A percentile compares a stretch with the other conserved stretches of the same genome.
Evolutionary conservation across 2,113 vertebrate genomes (phyloP).

Genomic region (Aegotheles bennettii): DNA sequence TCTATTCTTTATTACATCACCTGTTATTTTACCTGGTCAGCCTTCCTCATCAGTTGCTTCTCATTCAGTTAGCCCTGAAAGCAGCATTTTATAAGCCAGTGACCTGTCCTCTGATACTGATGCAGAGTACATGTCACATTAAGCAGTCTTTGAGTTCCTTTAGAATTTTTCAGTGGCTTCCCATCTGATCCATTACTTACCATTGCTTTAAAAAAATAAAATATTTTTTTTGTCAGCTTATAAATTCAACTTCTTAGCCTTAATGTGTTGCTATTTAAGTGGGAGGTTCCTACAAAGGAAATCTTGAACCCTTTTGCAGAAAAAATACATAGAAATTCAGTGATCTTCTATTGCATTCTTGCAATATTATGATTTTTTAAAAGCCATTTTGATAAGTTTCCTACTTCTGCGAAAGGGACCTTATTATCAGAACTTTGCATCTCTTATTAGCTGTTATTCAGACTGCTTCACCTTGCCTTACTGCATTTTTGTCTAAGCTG

Average conservation of each 20-base stretch:
- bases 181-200: neutral
- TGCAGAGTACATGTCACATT: neutral
- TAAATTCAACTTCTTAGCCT: neutral
- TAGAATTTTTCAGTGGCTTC: neutral
- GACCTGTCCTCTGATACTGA: neutral
- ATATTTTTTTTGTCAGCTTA: neutral
- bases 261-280: neutral
- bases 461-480: neutral
- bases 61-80: neutral
- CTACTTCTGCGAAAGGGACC: neutral
- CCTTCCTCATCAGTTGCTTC: neutral
- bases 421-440: neutral
- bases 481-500: neutral
- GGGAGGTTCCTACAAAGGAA: neutral
- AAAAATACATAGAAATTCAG: neutral
- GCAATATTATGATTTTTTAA: neutral
- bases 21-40: neutral
- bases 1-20: neutral
- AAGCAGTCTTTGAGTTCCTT: neutral
- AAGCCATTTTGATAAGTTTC: neutral
- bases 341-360: neutral
- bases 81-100: neutral
- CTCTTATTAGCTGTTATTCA: neutral
- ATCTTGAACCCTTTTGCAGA: neutral
- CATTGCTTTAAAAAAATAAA: neutral